A percentile compares a stretch with the other conserved stretches of the same genome.
Evolutionary conservation across 2,797 vertebrate species (phyloP).

Genomic region (Tragopan temminckii): DNA sequence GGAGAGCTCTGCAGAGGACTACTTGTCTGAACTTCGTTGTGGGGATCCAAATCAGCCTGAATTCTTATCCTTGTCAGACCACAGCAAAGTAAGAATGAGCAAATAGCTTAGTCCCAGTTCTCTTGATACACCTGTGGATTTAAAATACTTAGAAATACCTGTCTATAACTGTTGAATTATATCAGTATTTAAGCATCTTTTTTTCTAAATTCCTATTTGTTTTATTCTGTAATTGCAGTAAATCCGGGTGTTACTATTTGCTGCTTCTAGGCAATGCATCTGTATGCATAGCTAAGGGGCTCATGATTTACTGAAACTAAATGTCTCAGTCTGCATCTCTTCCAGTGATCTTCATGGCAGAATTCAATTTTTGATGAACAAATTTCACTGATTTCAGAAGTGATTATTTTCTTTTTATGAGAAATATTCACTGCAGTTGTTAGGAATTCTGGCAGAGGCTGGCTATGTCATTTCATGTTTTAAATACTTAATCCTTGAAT

Average conservation of each 20-base stretch:
- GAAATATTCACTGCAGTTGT: background rate
- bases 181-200: background rate
- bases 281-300: background rate
- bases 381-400: background rate
- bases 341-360: background rate
- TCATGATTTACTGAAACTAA: background rate
- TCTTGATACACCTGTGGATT: background rate
- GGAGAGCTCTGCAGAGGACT: slow-evolving; percentile 82
- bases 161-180: background rate
- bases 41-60: slow-evolving; percentile 79
- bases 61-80: slow-evolving; percentile 78
- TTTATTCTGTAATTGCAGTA: background rate
- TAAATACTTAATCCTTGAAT: background rate
- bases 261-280: background rate
- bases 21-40: slow-evolving; percentile 82
- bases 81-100: slow-evolving; percentile 80
- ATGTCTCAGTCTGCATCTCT: background rate
- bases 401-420: background rate
- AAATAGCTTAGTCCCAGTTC: background rate
- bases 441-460: background rate
- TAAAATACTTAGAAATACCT: background rate
- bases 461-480: background rate
- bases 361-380: background rate
- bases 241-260: background rate
- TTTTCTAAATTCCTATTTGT: background rate